These are phyloP conservation scores for Bagarius yarrelli DNA, from an alignment of 2,113 vertebrate species.

Conservation along the genomic window DNA sequence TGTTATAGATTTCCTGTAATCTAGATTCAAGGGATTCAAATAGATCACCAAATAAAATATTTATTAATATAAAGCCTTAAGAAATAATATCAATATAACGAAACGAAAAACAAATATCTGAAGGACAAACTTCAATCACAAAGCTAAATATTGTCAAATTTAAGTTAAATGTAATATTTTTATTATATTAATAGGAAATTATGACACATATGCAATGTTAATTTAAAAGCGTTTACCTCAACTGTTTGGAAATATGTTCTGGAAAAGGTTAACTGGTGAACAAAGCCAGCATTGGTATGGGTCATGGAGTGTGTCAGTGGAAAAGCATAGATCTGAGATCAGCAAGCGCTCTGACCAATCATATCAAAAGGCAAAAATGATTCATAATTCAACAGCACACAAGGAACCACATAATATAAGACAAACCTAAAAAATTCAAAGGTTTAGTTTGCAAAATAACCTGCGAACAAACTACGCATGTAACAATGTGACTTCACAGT, in stretches of 20 bases:
- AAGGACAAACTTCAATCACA: background rate
- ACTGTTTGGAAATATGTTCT: background rate
- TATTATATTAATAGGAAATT: background rate
- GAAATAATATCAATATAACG: background rate
- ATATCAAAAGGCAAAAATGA: background rate
- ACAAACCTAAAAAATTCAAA: slow-evolving; percentile 1
- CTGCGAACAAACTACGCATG: background rate
- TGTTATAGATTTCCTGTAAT: too few species aligned
- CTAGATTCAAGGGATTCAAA: too few species aligned
- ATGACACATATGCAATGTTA: background rate
- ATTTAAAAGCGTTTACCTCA: background rate
- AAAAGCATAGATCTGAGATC: background rate
- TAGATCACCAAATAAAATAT: background rate
- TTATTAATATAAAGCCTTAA: background rate
- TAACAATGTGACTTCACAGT: slow-evolving; percentile 6
- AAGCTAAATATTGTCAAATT: too few species aligned
- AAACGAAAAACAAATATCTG: background rate
- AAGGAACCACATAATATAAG: background rate
- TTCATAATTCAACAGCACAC: background rate
- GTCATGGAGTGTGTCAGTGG: slow-evolving; percentile 8
- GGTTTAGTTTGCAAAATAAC: background rate
- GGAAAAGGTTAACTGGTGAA: background rate
- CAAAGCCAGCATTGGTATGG: background rate
- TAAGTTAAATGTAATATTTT: too few species aligned
- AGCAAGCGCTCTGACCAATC: background rate